These are phyloP conservation scores for Caenorhabditis sinica DNA, from an alignment of 2,888 invertebrate genomes.

Conservation along the genomic window DNA sequence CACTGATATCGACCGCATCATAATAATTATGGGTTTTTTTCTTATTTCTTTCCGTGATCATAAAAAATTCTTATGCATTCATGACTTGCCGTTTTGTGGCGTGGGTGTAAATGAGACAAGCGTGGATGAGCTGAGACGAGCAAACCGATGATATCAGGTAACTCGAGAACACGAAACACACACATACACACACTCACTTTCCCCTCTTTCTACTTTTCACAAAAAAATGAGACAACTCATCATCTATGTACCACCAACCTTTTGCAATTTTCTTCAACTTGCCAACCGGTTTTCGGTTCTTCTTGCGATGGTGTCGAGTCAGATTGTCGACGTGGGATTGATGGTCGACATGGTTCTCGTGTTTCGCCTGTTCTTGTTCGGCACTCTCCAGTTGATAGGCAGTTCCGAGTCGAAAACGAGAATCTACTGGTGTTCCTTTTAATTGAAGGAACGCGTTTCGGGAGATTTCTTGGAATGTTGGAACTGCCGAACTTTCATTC, in stretches of 20 bases:
- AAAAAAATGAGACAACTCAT: slow-evolving; percentile 10
- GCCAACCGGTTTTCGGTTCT: slow-evolving; percentile 58
- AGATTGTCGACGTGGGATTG: slow-evolving; percentile 48
- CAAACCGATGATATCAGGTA: slow-evolving; percentile 56
- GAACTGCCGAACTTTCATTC: slow-evolving; percentile 48
- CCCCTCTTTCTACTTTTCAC: not conserved
- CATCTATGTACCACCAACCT: slow-evolving; percentile 37
- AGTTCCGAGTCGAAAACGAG: slow-evolving; percentile 49
- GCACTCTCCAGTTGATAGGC: slow-evolving; percentile 61
- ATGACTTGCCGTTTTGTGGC: slow-evolving; percentile 43
- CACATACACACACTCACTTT: slow-evolving; percentile 11
- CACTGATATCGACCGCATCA: slow-evolving; percentile 25
- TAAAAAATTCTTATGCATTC: slow-evolving; percentile 44
- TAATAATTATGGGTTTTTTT: not conserved
- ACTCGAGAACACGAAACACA: slow-evolving; percentile 65
- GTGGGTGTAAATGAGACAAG: slow-evolving; percentile 57
- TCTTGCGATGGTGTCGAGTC: slow-evolving; percentile 59
- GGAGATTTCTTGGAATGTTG: slow-evolving; percentile 56
- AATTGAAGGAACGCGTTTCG: slow-evolving; percentile 62
- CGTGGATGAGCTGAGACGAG: slow-evolving; percentile 41
- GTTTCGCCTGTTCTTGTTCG: slow-evolving; percentile 36
- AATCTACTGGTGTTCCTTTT: slow-evolving; percentile 56
- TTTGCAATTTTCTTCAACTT: slow-evolving; percentile 56
- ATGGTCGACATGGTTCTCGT: slow-evolving; percentile 48
- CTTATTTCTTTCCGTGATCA: slow-evolving; percentile 8